Percentiles rank a stretch among this genome's conserved stretches.
Conservation (phyloP, 2,888 invertebrate species). For the Ischnura elegans region DNA sequence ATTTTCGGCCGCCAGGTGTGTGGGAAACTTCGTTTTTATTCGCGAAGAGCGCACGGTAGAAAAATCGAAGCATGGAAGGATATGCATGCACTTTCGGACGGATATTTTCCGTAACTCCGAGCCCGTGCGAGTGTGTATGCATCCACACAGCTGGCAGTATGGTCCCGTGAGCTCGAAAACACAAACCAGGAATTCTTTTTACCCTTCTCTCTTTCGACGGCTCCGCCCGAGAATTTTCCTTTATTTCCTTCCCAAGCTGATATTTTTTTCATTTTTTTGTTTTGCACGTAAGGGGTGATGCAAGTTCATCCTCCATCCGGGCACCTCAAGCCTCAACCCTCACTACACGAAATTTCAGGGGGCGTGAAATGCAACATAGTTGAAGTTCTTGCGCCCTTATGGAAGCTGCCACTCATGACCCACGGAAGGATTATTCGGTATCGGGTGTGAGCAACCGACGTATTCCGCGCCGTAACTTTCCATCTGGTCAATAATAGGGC, state of each 20-base stretch:
- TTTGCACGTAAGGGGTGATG: background rate
- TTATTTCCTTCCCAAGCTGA: background rate
- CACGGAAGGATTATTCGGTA: too few relatives aligned
- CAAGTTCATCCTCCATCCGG: background rate
- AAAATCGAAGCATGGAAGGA: conserved; percentile 38
- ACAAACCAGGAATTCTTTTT: background rate
- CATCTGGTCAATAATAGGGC: too few relatives aligned
- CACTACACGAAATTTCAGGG: background rate
- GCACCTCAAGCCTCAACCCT: background rate
- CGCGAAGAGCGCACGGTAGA: background rate
- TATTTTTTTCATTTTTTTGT: too few relatives aligned
- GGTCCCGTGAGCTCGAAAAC: background rate
- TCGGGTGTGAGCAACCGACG: too few relatives aligned
- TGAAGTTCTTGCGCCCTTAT: background rate
- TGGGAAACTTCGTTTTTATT: too few relatives aligned
- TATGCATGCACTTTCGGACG: background rate
- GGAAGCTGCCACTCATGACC: background rate
- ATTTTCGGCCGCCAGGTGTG: too few relatives aligned
- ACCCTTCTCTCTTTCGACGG: background rate
- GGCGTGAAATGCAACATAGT: background rate
- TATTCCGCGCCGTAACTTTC: too few relatives aligned
- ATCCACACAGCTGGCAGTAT: background rate
- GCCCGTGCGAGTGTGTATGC: too few relatives aligned
- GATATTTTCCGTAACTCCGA: background rate
- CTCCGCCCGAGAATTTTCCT: background rate